Conservation (phyloP, 2,113 vertebrate species). For the Paramisgurnus dabryanus region DNA sequence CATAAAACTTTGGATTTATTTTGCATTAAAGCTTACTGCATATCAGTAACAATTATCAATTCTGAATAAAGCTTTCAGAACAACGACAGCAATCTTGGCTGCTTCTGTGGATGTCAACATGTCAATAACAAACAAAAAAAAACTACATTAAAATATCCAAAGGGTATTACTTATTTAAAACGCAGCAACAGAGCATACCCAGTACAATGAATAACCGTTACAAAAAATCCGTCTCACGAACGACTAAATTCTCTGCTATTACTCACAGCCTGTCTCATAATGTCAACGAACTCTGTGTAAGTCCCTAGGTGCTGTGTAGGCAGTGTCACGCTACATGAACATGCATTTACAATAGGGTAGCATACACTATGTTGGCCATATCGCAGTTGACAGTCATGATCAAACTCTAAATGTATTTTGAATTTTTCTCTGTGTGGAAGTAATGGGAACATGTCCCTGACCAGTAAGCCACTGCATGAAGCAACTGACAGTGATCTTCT, state of each 20-base stretch:
- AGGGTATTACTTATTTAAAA: background rate
- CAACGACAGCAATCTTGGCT: background rate
- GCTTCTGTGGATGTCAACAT: too few species aligned
- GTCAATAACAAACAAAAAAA: too few species aligned
- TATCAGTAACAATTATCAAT: background rate
- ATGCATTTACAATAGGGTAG: background rate
- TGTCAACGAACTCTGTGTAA: background rate
- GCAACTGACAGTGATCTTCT: background rate
- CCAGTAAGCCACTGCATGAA: slow-evolving; percentile 7
- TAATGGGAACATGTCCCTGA: slow-evolving; percentile 12
- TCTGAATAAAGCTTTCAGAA: background rate
- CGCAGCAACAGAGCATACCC: background rate
- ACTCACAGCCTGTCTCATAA: background rate
- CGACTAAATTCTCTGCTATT: background rate
- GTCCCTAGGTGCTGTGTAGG: background rate
- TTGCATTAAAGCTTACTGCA: background rate
- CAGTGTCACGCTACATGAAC: background rate
- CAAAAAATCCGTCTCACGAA: background rate
- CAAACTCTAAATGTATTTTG: background rate
- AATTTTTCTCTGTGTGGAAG: background rate
- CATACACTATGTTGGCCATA: background rate
- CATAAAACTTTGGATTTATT: background rate
- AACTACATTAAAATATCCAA: background rate
- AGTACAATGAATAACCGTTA: background rate
- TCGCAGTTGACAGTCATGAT: background rate